These are phyloP conservation scores for Arge pagana DNA, from an alignment of 2,888 invertebrate genomes.

Conservation along the genomic window DNA sequence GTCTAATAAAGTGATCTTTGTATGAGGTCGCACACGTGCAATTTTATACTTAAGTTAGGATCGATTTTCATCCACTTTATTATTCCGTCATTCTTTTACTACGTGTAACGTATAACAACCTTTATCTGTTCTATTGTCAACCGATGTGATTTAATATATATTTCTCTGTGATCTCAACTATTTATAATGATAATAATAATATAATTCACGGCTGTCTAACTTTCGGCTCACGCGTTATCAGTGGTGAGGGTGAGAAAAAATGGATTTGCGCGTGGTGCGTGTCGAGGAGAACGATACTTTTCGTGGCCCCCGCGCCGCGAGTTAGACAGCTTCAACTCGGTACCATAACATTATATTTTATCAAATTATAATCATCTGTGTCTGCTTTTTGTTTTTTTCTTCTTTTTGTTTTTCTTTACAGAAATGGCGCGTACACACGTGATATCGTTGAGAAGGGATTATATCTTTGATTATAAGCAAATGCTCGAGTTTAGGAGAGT, in stretches of 20 bases:
- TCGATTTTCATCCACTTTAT: conserved; percentile 22
- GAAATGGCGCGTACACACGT: too few species aligned
- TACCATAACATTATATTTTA: conserved; percentile 28
- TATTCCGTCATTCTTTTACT: conserved; percentile 26
- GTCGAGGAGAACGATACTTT: too few species aligned
- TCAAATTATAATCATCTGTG: conserved; percentile 35
- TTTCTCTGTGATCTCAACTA: conserved; percentile 25
- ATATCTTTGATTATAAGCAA: conserved; percentile 12
- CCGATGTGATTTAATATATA: conserved; percentile 42
- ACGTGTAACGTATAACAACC: conserved; percentile 24
- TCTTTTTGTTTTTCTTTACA: conserved; percentile 15
- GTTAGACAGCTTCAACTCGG: too few species aligned
- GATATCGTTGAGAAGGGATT: conserved; percentile 7
- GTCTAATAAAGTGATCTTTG: conserved; percentile 26
- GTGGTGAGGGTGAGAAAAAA: too few species aligned
- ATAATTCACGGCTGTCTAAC: too few species aligned
- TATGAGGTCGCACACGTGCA: conserved; percentile 28
- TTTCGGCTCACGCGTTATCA: too few species aligned
- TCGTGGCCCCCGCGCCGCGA: too few species aligned
- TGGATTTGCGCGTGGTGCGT: too few species aligned
- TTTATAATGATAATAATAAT: too few species aligned
- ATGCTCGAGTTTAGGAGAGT: too few species aligned
- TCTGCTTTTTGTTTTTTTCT: conserved; percentile 24
- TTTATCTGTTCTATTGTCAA: conserved; percentile 48
- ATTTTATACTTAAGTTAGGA: conserved; percentile 27